Conservation (phyloP, 2,113 vertebrate genomes). For the Ia io region DNA sequence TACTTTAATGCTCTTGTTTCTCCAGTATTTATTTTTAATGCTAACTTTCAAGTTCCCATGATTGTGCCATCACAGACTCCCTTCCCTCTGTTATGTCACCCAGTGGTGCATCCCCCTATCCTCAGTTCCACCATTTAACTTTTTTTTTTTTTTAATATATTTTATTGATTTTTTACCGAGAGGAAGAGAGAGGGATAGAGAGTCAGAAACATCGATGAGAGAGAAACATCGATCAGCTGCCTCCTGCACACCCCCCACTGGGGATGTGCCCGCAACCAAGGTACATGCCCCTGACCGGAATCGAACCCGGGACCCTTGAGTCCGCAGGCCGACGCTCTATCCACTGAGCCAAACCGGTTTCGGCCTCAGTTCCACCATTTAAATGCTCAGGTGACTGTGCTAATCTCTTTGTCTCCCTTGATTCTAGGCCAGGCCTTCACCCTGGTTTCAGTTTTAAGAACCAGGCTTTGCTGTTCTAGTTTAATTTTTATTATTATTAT, state of each 20-base stretch:
- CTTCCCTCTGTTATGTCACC: neutral
- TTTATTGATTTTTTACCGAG: too few species aligned
- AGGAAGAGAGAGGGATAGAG: too few species aligned
- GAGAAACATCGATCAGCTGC: too few species aligned
- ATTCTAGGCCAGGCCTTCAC: constrained; percentile 16
- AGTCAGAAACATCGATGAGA: too few species aligned
- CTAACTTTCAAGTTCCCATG: neutral
- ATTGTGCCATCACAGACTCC: neutral
- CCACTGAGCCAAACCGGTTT: too few species aligned
- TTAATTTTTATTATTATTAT: neutral
- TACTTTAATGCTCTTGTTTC: neutral
- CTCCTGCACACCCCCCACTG: too few species aligned
- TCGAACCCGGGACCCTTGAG: too few species aligned
- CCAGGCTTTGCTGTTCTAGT: constrained; percentile 5
- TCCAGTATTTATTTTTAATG: neutral
- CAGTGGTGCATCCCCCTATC: accelerated
- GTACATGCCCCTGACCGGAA: too few species aligned
- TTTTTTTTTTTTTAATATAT: too few species aligned
- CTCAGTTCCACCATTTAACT: neutral
- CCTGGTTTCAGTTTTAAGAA: constrained; percentile 22
- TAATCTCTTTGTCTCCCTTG: neutral
- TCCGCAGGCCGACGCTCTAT: too few species aligned
- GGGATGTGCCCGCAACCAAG: too few species aligned
- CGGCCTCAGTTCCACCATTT: neutral
- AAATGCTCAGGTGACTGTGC: neutral